Base-by-base conservation (phyloP, 2,797 vertebrate genomes). In the Sebastes hopkinsi region DNA sequence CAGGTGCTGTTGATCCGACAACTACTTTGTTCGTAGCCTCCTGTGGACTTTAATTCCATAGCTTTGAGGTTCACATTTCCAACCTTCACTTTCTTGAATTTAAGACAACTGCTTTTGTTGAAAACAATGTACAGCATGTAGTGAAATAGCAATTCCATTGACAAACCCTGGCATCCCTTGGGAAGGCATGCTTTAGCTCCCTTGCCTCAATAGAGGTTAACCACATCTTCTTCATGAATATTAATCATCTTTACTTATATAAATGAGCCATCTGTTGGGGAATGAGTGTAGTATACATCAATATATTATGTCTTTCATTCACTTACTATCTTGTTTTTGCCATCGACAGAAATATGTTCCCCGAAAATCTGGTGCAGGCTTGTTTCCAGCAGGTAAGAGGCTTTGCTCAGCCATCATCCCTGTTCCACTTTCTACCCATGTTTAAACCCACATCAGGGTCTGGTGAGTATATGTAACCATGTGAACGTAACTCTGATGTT, bases 331-430 rank as follows among this genome's bases (percentile, higher is more conserved):
- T 13, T 67, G 4, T 79, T 91, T 55, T 66, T 90, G 86, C 88
- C 67, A 76, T 92, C 76, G 79, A 94, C 93, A 99, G 99, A 93
- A 99, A 99, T 88, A 99, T 99, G 98, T 99, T 99, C 87, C 99
- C 99, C 55, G 99, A 99, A 93, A 99, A 99, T 81, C 95, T 99
- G 77, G 95, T 99, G 46, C 99, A 99, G 89, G 98, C 99, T 86
- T 99, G 98, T 95, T 99, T 99, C 90, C 97, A 99, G 85, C 98
- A 99, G 97, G 99, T 99, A 95, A 92, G 83, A 84, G 0, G n/a
- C 14, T 30, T 54, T 74, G 13, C 27, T 27, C 34, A 23, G 67
- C 7, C 2, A n/a, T 54, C 16, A 25, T 67, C 64, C 34, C 11
- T 66, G 2, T 34, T 55, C n/a, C 22, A 29, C 14, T 27, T 18